A percentile compares a stretch with the other conserved stretches of the same genome.
These are phyloP conservation scores for Morinoia aosen DNA, from an alignment of 2,888 invertebrate species.

Conservation along the genomic window DNA sequence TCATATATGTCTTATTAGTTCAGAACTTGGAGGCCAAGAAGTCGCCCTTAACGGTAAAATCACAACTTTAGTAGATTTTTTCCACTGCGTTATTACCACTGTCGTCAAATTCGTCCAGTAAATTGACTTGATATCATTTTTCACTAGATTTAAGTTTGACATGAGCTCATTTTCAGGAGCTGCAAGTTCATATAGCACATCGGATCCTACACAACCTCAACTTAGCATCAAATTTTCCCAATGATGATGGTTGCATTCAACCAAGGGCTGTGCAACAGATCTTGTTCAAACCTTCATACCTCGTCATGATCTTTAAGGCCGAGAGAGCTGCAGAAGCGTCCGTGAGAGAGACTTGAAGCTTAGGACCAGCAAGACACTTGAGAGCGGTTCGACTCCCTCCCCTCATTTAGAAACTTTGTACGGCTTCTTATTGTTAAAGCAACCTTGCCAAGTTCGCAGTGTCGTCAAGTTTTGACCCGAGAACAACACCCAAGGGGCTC, in stretches of 20 bases:
- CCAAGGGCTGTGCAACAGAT: not conserved
- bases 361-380: not conserved
- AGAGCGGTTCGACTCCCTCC: not conserved
- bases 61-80: not conserved
- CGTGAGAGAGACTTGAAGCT: not conserved
- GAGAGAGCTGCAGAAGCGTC: not conserved
- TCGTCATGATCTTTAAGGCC: not conserved
- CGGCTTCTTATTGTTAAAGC: slow-evolving; percentile 23
- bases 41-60: not conserved
- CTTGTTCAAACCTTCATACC: not conserved
- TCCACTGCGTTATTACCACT: not conserved
- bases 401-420: slow-evolving; percentile 3
- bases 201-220: not conserved
- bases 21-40: not conserved
- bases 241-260: not conserved
- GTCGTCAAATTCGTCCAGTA: no score
- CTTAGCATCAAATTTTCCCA: not conserved
- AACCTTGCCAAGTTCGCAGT: not conserved
- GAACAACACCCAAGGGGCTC: not conserved
- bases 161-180: not conserved
- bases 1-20: not conserved
- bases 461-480: slow-evolving; percentile 7
- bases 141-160: not conserved
- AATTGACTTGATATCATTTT: no score
- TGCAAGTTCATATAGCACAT: not conserved